Conservation (phyloP, 1,140 invertebrate species). For the Trachymyrmex cornetzi region DNA sequence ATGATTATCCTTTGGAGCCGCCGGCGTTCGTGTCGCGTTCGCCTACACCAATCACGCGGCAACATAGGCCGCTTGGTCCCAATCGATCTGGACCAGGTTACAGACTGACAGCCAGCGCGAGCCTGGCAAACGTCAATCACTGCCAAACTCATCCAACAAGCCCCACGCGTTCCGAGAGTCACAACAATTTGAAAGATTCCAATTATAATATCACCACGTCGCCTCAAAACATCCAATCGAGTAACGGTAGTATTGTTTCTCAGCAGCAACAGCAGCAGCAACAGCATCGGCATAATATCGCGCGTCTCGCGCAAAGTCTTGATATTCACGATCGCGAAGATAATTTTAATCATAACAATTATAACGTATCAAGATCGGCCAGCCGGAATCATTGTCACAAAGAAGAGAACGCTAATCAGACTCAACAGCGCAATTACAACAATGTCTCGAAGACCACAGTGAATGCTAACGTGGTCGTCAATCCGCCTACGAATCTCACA, state of each 20-base stretch:
- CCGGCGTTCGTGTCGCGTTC: slow-evolving; percentile 88
- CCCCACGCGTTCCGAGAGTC: slow-evolving; percentile 84
- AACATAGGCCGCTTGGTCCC: slow-evolving; percentile 77
- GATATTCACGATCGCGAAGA: slow-evolving; percentile 84
- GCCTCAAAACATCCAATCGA: slow-evolving; percentile 78
- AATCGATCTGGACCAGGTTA: slow-evolving; percentile 81
- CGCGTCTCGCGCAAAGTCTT: slow-evolving; percentile 79
- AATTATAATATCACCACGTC: slow-evolving; percentile 84
- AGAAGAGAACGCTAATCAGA: slow-evolving; percentile 87
- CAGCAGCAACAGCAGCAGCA: slow-evolving; percentile 77
- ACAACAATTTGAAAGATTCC: slow-evolving; percentile 85
- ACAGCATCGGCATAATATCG: slow-evolving; percentile 80
- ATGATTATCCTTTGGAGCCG: slow-evolving; percentile 87
- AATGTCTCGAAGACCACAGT: slow-evolving; percentile 85
- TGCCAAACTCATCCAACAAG: slow-evolving; percentile 84
- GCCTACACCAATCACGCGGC: slow-evolving; percentile 86
- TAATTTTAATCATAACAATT: slow-evolving; percentile 85
- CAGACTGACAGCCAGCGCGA: slow-evolving; percentile 86
- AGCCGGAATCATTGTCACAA: slow-evolving; percentile 84
- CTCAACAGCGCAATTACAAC: slow-evolving; percentile 84
- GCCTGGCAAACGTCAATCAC: slow-evolving; percentile 87
- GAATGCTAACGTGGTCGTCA: slow-evolving; percentile 82
- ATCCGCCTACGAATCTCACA: slow-evolving; percentile 80
- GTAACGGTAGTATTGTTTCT: slow-evolving; percentile 73
- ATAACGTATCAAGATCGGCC: slow-evolving; percentile 82